phyloP scores from a whole-genome alignment of 1,140 invertebrate species.

The Diachasmimorpha longicaudata region DNA sequence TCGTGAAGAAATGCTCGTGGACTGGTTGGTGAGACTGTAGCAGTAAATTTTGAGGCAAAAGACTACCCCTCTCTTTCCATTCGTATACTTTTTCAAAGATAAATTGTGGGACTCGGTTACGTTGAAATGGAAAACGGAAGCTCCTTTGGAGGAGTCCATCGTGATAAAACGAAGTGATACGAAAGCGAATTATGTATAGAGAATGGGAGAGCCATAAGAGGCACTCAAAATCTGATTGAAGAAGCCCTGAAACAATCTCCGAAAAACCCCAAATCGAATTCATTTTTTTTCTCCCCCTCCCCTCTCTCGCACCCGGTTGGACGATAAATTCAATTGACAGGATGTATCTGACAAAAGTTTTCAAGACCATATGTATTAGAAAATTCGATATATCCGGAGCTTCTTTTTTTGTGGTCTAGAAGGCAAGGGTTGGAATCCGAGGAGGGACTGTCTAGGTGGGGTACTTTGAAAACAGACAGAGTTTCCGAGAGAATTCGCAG shows the following conservation, averaged over 20 bases:
- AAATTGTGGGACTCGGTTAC: constrained; percentile 20
- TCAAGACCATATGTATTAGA: constrained; percentile 43
- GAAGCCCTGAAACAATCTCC: neutral
- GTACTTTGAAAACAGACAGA: neutral
- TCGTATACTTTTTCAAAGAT: constrained; percentile 15
- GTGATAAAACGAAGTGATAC: constrained; percentile 21
- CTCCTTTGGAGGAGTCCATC: constrained; percentile 25
- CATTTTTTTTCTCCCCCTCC: neutral
- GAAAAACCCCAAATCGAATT: neutral
- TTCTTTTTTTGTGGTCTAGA: neutral
- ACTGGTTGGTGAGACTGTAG: neutral
- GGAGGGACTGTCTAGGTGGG: constrained; percentile 16
- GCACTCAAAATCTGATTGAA: neutral
- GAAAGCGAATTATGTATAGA: constrained; percentile 10
- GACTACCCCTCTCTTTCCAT: neutral
- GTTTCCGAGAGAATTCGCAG: neutral
- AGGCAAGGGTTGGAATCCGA: neutral
- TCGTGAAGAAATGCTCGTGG: constrained; percentile 31
- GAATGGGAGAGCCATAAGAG: neutral
- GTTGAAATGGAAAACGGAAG: constrained; percentile 24
- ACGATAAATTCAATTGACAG: neutral
- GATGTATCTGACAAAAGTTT: constrained; percentile 13
- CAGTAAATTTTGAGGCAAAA: constrained; percentile 20
- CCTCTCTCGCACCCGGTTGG: no score
- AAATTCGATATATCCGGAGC: constrained; percentile 33